Percentiles rank a stretch among this genome's conserved stretches.
phyloP scores from a whole-genome alignment of 2,113 vertebrate genomes.

The Galbula dea region DNA sequence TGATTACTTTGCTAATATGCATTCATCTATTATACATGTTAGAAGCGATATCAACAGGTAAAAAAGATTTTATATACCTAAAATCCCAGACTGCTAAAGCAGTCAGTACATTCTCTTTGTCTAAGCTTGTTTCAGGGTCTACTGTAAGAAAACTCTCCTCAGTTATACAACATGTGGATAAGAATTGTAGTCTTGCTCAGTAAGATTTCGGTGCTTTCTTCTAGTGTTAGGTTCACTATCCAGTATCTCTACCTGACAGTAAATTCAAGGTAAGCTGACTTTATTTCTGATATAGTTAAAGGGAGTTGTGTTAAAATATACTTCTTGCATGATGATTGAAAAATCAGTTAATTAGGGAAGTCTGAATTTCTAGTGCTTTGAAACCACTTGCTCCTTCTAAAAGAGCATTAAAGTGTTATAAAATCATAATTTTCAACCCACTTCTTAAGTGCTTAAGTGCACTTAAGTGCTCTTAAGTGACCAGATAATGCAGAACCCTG shows the following conservation, averaged over 20 bases:
- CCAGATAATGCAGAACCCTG: background rate
- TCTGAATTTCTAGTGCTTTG: background rate
- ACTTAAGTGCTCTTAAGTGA: no score
- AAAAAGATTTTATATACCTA: background rate
- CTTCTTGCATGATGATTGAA: background rate
- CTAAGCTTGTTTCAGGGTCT: background rate
- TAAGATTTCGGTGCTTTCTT: background rate
- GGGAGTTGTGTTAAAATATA: background rate
- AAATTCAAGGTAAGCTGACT: background rate
- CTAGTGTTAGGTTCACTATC: background rate
- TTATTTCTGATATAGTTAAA: background rate
- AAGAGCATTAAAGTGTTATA: background rate
- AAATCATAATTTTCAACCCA: background rate
- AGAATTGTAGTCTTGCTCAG: background rate
- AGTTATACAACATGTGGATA: background rate
- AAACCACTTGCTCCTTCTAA: background rate
- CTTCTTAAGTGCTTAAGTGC: no score
- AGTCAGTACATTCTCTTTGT: background rate
- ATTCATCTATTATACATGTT: background rate
- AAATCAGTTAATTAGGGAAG: background rate
- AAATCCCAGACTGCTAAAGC: background rate
- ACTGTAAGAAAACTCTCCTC: background rate
- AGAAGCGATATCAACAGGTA: background rate
- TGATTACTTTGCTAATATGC: constrained; percentile 2
- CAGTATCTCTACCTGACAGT: background rate